phyloP scores from a whole-genome alignment of 2,113 vertebrate genomes.

The Isurus oxyrinchus region DNA sequence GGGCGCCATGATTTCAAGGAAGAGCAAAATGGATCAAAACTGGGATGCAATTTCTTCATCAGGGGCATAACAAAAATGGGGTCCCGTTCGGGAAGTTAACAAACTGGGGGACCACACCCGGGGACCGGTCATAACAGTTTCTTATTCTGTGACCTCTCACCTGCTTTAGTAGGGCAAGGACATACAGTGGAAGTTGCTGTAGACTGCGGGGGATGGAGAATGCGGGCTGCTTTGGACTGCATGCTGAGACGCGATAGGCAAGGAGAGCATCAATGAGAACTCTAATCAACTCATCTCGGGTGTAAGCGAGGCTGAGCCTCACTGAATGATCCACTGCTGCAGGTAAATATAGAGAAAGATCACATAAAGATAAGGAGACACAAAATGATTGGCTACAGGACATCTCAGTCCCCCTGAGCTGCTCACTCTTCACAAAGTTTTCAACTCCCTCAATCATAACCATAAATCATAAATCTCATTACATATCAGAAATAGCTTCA shows the following conservation, averaged over 20 bases:
- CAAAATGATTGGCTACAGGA: neutral
- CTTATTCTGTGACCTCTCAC: neutral
- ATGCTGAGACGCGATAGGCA: neutral
- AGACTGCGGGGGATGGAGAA: neutral
- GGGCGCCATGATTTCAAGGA: neutral
- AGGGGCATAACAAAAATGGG: no score
- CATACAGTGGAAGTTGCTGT: constrained; percentile 23
- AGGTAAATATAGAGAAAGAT: neutral
- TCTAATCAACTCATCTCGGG: constrained; percentile 5
- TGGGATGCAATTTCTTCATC: neutral
- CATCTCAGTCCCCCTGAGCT: neutral
- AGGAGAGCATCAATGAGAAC: neutral
- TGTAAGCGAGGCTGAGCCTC: neutral
- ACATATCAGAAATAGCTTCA: neutral
- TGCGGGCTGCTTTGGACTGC: neutral
- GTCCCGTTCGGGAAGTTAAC: no score
- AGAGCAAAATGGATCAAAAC: no score
- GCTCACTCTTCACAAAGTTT: neutral
- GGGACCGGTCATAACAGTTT: neutral
- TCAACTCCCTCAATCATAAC: neutral
- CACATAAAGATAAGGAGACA: neutral
- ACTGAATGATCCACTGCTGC: constrained; percentile 13
- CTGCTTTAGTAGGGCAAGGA: constrained; percentile 26
- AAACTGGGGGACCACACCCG: no score
- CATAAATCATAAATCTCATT: neutral